Conservation (phyloP, 2,113 vertebrate genomes). For the Scytalopus superciliaris region DNA sequence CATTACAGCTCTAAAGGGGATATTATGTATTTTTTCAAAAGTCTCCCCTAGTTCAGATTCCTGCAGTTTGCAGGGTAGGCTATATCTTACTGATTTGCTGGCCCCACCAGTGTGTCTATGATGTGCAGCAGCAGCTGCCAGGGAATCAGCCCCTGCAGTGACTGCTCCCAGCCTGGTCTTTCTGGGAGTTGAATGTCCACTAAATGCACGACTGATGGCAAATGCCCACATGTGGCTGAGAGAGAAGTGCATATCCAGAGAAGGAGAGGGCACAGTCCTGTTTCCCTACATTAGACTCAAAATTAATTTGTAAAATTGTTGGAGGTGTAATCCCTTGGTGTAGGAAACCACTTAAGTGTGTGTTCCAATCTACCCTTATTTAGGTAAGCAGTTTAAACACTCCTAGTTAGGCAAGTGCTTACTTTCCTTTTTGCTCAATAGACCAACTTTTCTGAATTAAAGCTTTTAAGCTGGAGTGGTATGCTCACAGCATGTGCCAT, state of each 20-base stretch:
- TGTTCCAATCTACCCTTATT: neutral
- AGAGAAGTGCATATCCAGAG: neutral
- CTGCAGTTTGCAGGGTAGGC: neutral
- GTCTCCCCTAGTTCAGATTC: neutral
- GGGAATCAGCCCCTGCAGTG: neutral
- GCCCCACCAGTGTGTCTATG: neutral
- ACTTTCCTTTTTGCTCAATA: neutral
- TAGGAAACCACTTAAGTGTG: neutral
- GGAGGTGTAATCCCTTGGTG: neutral
- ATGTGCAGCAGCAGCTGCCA: neutral
- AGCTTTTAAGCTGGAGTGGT: neutral
- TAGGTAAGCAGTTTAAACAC: neutral
- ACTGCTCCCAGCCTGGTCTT: neutral
- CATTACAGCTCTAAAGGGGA: neutral
- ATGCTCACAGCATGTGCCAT: neutral
- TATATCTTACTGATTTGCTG: neutral
- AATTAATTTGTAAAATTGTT: neutral
- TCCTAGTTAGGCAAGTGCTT: neutral
- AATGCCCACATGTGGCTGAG: neutral
- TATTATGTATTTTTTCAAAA: neutral
- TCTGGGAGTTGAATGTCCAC: fast-evolving
- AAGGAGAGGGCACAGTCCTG: neutral
- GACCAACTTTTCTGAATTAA: slow-evolving; percentile 16
- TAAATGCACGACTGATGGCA: fast-evolving
- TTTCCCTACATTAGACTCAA: neutral